Evolutionary conservation across 2,888 invertebrate species (phyloP).

Genomic region (Chrysolina americana): DNA sequence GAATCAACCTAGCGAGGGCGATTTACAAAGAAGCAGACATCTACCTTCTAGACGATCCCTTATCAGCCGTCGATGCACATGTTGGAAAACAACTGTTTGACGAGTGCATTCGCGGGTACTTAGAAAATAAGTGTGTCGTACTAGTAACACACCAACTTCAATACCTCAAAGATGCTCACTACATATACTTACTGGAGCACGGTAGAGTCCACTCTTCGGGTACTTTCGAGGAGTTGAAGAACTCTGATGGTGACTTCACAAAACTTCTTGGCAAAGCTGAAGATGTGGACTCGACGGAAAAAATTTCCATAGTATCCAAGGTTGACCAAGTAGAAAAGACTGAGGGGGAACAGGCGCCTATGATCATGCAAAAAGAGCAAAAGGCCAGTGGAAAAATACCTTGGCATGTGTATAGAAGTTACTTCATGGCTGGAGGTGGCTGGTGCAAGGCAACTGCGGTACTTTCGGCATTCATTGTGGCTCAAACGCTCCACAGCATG

Average conservation of each 20-base stretch:
- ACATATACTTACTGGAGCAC: conserved; percentile 73
- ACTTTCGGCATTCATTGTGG: conserved; percentile 73
- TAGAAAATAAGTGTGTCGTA: conserved; percentile 78
- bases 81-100: conserved; percentile 91
- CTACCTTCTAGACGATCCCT: conserved; percentile 89
- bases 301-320: neutral
- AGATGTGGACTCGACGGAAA: conserved; percentile 22
- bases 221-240: conserved; percentile 46
- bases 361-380: neutral
- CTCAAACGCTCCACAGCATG: conserved; percentile 81
- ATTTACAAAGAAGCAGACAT: conserved; percentile 72
- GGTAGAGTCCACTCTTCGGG: conserved; percentile 69
- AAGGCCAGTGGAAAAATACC: conserved; percentile 4
- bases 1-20: conserved; percentile 81
- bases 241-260: conserved; percentile 43
- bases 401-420: conserved; percentile 21
- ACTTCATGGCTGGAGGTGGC: conserved; percentile 76
- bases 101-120: conserved; percentile 77
- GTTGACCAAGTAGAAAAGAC: neutral
- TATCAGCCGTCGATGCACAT: conserved; percentile 90
- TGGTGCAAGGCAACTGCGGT: conserved; percentile 67
- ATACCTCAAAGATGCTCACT: conserved; percentile 73
- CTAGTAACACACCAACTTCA: conserved; percentile 83
- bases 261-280: conserved; percentile 34
- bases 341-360: neutral